phyloP scores from a whole-genome alignment of 2,113 vertebrate species.

The Gobiocypris rarus region DNA sequence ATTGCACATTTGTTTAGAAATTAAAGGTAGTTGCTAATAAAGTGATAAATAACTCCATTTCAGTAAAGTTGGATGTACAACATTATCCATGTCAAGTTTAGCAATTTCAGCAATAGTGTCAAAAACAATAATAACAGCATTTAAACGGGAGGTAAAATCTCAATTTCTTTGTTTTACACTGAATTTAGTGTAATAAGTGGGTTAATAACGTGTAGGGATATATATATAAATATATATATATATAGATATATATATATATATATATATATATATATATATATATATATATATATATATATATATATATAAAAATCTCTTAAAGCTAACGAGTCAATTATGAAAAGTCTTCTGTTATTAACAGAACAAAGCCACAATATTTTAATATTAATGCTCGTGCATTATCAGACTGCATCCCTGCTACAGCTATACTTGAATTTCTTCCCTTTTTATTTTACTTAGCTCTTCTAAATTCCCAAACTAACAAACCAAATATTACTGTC shows the following conservation, averaged over 20 bases:
- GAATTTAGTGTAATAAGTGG: slow-evolving; percentile 18
- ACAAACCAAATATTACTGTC: not conserved
- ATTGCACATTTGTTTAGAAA: slow-evolving; percentile 21
- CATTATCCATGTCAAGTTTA: not conserved
- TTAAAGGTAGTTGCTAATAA: slow-evolving; percentile 10
- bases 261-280: not conserved
- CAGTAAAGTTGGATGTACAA: not conserved
- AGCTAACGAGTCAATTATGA: not conserved
- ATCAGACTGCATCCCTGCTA: not conserved
- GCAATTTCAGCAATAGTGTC: not conserved
- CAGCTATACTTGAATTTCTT: not conserved
- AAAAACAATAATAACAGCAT: slow-evolving; percentile 16
- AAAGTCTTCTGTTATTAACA: not conserved
- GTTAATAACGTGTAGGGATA: not conserved
- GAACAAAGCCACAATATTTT: slow-evolving; percentile 11
- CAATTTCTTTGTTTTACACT: not conserved
- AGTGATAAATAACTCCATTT: slow-evolving; percentile 3
- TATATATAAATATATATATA: not conserved
- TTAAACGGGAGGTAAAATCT: not conserved
- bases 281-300: not conserved
- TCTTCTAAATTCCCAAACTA: not conserved
- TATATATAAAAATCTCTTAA: not conserved
- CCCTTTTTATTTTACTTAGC: not conserved
- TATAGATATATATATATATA: not conserved
- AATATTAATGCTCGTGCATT: not conserved